Base-by-base conservation (phyloP, 2,888 invertebrate genomes). In the Drosophila mimica region DNA sequence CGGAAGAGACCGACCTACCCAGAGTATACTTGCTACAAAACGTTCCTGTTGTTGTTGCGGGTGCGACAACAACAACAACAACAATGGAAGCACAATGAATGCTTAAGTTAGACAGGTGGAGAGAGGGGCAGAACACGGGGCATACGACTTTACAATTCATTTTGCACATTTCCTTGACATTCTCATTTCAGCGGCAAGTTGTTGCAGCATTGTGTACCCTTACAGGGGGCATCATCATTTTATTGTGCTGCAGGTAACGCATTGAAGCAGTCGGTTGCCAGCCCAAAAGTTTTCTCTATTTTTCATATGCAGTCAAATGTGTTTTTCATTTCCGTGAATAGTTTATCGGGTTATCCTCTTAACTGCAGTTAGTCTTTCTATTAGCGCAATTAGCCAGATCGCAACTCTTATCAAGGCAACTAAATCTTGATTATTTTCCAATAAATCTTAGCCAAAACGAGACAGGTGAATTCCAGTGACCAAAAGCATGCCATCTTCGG, bases 91-190 rank as follows among this genome's bases (percentile, higher is more conserved):
- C 25, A 46, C 46, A 46, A 46, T 70, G 64, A 60, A 70, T 69
- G 71, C 65, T 71, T 59, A 52, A 70, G 69, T 66, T 64, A 57
- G 79, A 53, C 33, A 46, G 54, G 25, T n/a, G 28, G 17, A 4
- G 17, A 34, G 17, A 30, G 13, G 53, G 46, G 56, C 56, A n/a
- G 38, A 6, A 46, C 46, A 8, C 25, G 46, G 15, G 57, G 62
- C 62, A 72, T 72, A 51, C 69, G 48, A 66, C 59, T 74, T 84
- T 83, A 73, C 89, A 84, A 89, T 84, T 87, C 89, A 84, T 84
- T 84, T 87, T 87, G 74, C 88, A 87, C 88, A 89, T 84, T 84
- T 89, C 88, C 89, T 83, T 84, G 84, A 89, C 88, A 87, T 84
- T 84, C 69, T 89, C 84, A 89, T 87, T 84, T 88, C 52, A 83